Evolutionary conservation across 2,888 invertebrate species (phyloP).

Genomic region (Linnaemya vulpina): DNA sequence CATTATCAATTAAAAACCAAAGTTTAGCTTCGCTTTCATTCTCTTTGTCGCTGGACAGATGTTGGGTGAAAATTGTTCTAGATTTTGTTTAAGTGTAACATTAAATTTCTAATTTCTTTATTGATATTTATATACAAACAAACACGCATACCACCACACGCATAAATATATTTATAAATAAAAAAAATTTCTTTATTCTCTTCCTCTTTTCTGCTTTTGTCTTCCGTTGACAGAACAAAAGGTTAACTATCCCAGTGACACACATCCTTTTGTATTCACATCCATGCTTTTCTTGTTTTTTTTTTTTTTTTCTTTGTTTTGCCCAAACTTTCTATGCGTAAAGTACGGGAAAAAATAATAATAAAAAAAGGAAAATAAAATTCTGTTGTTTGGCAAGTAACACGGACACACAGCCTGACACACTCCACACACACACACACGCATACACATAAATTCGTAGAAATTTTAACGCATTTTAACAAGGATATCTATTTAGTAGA

Average conservation of each 20-base stretch:
- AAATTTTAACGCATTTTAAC: conserved; percentile 59
- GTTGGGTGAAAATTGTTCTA: neutral
- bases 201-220: conserved; percentile 13
- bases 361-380: conserved; percentile 17
- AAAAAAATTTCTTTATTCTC: conserved; percentile 11
- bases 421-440: neutral
- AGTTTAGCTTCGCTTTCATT: neutral
- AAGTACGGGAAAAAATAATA: conserved; percentile 40
- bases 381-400: conserved; percentile 28
- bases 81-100: conserved; percentile 41
- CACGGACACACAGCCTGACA: conserved; percentile 53
- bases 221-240: conserved; percentile 50
- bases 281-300: conserved; percentile 21
- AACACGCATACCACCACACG: neutral
- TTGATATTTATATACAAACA: conserved; percentile 25
- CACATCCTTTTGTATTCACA: conserved; percentile 67
- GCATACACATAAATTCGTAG: neutral
- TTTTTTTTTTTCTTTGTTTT: neutral
- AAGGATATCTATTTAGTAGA: conserved; percentile 40
- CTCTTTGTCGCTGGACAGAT: too few relatives aligned
- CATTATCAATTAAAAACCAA: too few relatives aligned
- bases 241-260: conserved; percentile 71
- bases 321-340: conserved; percentile 56
- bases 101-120: conserved; percentile 57
- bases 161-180: neutral